Base-by-base conservation (phyloP, 2,113 vertebrate genomes). In the Terrapene triunguis region DNA sequence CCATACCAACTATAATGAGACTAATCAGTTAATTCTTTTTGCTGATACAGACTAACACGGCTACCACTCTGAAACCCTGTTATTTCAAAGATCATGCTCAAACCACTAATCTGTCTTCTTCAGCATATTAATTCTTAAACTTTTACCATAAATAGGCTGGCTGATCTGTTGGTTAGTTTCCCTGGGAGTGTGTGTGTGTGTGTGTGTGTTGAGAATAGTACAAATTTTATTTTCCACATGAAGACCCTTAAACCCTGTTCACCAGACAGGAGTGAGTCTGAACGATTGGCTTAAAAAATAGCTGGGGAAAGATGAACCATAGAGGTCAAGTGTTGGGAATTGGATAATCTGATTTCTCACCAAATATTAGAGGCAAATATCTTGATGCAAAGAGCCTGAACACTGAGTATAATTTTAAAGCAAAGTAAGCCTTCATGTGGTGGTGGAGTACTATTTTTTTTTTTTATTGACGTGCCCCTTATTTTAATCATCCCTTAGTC, bases 281-380 rank as follows among this genome's bases (percentile, higher is more conserved):
- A 17, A 47, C 53, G 44, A 8, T 84, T 87, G 92, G 55, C 85
- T 89, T 82, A 48, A 74, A 72, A 57, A 51, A 53, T 48, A 16
- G 48, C 55, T 0, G 0, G 79, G 35, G 17, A 0, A 1, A 82
- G 90, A 79, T 81, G 44, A 94, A 59, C 84, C 53, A 2, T 50
- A 44, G 47, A 83, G 57, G 44, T 50, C 17, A 38, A 72, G n/a
- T 72, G 65, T 72, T 72, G n/a, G 35, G 21, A 38, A 38, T 38
- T 38, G 57, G 50, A 57, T 57, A 44, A 8, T 76, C 74, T 76
- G 74, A 44, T 76, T 38, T 44, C 24, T 76, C 38, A 12, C 11
- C 44, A 44, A 84, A 1, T 55, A 59, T 78, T 91, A 89, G 72
- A 55, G 78, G n/a, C 42, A 85, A 80, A 7, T 59, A 16, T 91